Evolutionary conservation across 2,113 vertebrate genomes (phyloP).

Genomic region (Elgaria multicarinata): DNA sequence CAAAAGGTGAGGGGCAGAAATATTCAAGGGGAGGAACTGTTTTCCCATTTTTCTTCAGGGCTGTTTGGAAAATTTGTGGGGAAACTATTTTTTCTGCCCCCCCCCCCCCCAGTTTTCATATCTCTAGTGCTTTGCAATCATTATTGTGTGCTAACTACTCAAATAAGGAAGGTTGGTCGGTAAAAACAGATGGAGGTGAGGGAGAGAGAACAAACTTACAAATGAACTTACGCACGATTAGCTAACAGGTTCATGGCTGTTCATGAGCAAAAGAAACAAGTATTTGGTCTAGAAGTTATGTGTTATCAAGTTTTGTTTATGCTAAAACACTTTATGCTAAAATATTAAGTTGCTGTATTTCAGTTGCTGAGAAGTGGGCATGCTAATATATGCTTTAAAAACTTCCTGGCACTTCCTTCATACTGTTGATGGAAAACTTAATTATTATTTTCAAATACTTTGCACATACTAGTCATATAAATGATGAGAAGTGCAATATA

Average conservation of each 20-base stretch:
- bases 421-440: slow-evolving; percentile 26
- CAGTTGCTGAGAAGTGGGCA: not conserved
- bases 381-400: not conserved
- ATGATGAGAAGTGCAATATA: slow-evolving; percentile 16
- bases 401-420: not conserved
- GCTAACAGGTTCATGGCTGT: not conserved
- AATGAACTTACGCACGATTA: not conserved
- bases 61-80: too few relatives aligned
- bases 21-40: too few relatives aligned
- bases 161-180: not conserved
- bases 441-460: slow-evolving; percentile 21
- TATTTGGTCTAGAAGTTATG: not conserved
- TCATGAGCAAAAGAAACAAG: not conserved
- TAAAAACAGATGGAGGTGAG: not conserved
- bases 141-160: not conserved
- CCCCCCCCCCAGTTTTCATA: not conserved
- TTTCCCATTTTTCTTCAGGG: not conserved
- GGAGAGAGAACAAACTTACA: not conserved
- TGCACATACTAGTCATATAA: not conserved
- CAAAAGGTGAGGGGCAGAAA: too few relatives aligned
- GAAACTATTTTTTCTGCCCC: too few relatives aligned
- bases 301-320: not conserved
- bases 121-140: too few relatives aligned
- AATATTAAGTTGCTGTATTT: not conserved
- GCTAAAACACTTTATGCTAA: not conserved